A percentile compares a stretch with the other conserved stretches of the same genome.
Evolutionary conservation across 2,113 vertebrate genomes (phyloP).

Genomic region (Pao palembangensis): DNA sequence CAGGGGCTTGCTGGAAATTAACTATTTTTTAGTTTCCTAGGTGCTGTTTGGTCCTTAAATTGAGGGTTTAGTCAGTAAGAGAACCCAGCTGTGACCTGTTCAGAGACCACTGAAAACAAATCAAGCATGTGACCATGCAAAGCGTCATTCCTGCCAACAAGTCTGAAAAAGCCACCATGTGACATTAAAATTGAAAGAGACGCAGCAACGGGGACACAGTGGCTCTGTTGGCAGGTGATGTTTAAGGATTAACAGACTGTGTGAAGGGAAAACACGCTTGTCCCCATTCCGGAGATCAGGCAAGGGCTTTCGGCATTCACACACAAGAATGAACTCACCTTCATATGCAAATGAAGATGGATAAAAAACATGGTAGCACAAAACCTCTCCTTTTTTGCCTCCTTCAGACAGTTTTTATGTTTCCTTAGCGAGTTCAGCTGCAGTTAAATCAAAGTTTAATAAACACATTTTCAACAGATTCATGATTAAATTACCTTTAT

Average conservation of each 20-base stretch:
- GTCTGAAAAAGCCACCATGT: constrained; percentile 3
- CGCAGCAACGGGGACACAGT: constrained; percentile 26
- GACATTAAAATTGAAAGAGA: constrained; percentile 22
- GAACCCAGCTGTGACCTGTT: constrained; percentile 29
- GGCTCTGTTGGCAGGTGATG: constrained; percentile 50
- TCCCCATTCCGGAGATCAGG: constrained; percentile 22
- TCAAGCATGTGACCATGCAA: constrained; percentile 22
- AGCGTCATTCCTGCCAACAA: constrained; percentile 22
- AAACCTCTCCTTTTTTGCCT: not conserved
- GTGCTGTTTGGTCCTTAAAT: constrained; percentile 15
- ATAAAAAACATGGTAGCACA: constrained; percentile 16
- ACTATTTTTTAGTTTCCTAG: not conserved
- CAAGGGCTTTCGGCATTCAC: constrained; percentile 47
- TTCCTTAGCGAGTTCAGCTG: no score
- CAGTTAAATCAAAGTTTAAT: not conserved
- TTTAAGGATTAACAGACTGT: constrained; percentile 39
- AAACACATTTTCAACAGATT: constrained; percentile 20
- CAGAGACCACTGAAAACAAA: constrained; percentile 49
- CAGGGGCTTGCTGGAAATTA: no score
- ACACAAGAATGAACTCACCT: constrained; percentile 37
- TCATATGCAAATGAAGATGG: constrained; percentile 63
- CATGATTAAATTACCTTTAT: constrained; percentile 47
- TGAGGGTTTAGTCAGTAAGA: constrained; percentile 11
- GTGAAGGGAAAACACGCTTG: constrained; percentile 27
- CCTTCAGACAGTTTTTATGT: no score